phyloP scores from a whole-genome alignment of 2,113 vertebrate species.

The Semnornis frantzii region DNA sequence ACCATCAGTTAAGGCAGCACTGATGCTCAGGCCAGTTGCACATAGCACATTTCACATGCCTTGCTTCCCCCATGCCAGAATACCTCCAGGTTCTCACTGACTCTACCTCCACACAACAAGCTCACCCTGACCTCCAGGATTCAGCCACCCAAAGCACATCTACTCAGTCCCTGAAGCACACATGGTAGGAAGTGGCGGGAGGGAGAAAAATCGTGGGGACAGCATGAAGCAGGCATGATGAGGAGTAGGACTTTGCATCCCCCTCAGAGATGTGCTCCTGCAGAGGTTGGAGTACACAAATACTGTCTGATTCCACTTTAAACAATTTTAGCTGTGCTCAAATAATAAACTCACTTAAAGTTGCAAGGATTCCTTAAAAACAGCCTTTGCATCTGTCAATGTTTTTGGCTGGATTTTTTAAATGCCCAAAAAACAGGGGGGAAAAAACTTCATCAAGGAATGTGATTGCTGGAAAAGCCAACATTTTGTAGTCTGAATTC shows the following conservation, averaged over 20 bases:
- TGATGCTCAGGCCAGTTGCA: neutral
- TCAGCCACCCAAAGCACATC: neutral
- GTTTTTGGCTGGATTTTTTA: neutral
- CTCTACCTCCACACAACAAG: neutral
- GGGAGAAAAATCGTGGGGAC: neutral
- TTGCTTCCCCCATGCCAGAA: fast-evolving
- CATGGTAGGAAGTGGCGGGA: neutral
- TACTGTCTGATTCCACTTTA: neutral
- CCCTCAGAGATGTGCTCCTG: fast-evolving
- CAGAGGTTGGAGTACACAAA: neutral
- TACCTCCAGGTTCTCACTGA: neutral
- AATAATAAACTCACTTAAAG: neutral
- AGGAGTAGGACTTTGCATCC: neutral
- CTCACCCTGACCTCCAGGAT: neutral
- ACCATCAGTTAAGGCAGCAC: neutral
- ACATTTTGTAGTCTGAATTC: neutral
- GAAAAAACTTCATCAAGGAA: neutral
- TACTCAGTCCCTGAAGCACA: neutral
- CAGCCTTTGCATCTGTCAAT: neutral
- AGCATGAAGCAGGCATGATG: neutral
- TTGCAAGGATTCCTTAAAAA: neutral
- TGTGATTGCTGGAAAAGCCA: neutral
- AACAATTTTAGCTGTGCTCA: neutral
- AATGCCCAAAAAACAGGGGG: neutral
- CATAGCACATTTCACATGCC: neutral